phyloP scores from a whole-genome alignment of 2,797 vertebrate genomes.

The Orestias chungarensis region DNA sequence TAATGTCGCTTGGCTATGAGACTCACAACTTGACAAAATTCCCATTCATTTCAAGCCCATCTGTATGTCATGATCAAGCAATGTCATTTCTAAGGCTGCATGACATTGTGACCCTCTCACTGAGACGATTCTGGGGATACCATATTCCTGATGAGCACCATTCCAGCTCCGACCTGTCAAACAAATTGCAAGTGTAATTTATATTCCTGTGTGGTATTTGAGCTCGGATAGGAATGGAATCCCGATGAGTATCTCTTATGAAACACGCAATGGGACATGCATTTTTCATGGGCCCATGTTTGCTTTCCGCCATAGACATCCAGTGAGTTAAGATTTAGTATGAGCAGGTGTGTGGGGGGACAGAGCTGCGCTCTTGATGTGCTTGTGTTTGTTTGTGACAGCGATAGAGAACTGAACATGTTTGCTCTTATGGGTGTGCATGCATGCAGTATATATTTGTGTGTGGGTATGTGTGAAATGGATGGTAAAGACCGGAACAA shows the following conservation, averaged over 20 bases:
- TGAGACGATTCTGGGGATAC: slow-evolving; percentile 51
- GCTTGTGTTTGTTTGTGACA: slow-evolving; percentile 59
- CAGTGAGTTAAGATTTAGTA: slow-evolving; percentile 53
- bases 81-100: slow-evolving; percentile 28
- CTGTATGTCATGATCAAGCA: slow-evolving; percentile 45
- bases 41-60: slow-evolving; percentile 26
- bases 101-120: slow-evolving; percentile 59
- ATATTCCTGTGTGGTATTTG: slow-evolving; percentile 75
- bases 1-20: neutral
- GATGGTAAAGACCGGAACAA: slow-evolving; percentile 15
- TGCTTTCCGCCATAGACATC: slow-evolving; percentile 59
- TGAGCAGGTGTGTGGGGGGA: slow-evolving; percentile 38
- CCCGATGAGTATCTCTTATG: slow-evolving; percentile 75
- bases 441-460: slow-evolving; percentile 22
- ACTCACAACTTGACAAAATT: slow-evolving; percentile 14
- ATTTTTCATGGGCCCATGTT: slow-evolving; percentile 77
- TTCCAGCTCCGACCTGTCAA: slow-evolving; percentile 49
- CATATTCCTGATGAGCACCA: slow-evolving; percentile 42
- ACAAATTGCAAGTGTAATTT: slow-evolving; percentile 73
- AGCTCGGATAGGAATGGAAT: slow-evolving; percentile 68
- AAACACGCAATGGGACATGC: slow-evolving; percentile 73
- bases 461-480: slow-evolving; percentile 12
- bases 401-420: slow-evolving; percentile 47
- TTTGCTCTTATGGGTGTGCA: slow-evolving; percentile 32
- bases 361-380: slow-evolving; percentile 53